Conservation (phyloP, 2,797 vertebrate genomes). For the Protosalanx chinensis region DNA sequence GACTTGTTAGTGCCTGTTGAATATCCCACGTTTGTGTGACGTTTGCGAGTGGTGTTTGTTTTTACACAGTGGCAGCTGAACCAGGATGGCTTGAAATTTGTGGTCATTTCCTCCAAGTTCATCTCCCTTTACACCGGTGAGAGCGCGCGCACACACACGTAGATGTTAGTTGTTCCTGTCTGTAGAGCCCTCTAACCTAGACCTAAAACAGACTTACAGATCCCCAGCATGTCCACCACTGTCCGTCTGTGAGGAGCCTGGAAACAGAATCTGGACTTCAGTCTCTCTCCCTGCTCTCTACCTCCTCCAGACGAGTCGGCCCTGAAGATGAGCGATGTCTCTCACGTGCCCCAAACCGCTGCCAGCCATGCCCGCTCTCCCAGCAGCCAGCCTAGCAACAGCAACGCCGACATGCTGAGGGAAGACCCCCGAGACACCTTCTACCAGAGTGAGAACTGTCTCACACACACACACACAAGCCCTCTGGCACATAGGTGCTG, state of each 20-base stretch:
- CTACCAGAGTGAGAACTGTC: conserved; percentile 72
- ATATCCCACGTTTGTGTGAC: neutral
- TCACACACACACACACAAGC: conserved; percentile 5
- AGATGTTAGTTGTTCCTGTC: neutral
- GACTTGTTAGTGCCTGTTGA: neutral
- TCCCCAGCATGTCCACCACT: neutral
- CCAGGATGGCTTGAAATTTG: conserved; percentile 70
- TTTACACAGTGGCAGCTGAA: conserved; percentile 83
- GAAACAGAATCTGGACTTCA: neutral
- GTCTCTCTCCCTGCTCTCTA: neutral
- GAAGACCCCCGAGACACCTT: conserved; percentile 83
- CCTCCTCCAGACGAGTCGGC: conserved; percentile 79
- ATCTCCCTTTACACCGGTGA: conserved; percentile 92
- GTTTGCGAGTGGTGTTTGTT: conserved; percentile 20
- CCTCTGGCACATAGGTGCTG: too few species aligned
- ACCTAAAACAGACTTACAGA: neutral
- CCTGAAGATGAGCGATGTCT: conserved; percentile 78
- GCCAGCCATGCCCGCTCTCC: conserved; percentile 68
- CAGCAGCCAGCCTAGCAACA: conserved; percentile 1
- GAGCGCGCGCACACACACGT: conserved; percentile 47
- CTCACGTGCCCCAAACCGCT: conserved; percentile 84
- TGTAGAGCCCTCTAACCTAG: neutral
- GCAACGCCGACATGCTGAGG: conserved; percentile 79
- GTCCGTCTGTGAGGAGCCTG: too few species aligned
- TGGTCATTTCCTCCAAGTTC: conserved; percentile 77